Base-by-base conservation (phyloP, 1,140 invertebrate species). In the Plectus sambesii region DNA sequence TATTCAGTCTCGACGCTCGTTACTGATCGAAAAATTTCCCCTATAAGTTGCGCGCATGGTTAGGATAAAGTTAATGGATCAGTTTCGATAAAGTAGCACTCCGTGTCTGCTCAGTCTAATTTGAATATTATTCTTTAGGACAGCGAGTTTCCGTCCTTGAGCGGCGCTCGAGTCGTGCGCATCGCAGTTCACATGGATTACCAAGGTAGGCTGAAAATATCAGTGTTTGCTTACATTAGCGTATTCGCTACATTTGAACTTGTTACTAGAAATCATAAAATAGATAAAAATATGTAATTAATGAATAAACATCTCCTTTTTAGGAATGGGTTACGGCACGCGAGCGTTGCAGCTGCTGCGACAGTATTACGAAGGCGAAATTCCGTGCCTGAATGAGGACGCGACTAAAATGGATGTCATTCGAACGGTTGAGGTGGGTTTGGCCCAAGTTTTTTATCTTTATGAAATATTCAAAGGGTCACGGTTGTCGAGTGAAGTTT, bases 171-270 rank as follows among this genome's bases (percentile, higher is more conserved):
- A 51, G 80, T 98, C 47, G 85, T 99, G 15, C 75, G 93, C 30
- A 92, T 99, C 47, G 93, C 93, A 1, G 96, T 92, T 2, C 90
- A 99, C 80, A 93, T 94, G 0, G 87, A 94, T 58, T 96, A 94
- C 72, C 89, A 96, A 74, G 75, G 81, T 41, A 61, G 46, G 47
- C 54, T 54, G 12, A 47, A 54, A 19, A 49, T 55, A 23, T 30
- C 51, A 47, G 30, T 42, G 53, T 39, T n/a, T 33, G 36, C 37
- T 26, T 48, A 29, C 48, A 51, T 9, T 33, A n/a, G 30, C 27
- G 40, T 33, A 49, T 44, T 15, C 27, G 26, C 42, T 33, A 49
- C 44, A 38, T 48, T 50, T 27, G 51, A 33, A 37, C 43, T 38
- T 26, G 30, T 56, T 47, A 20, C 23, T 30, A 49, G 38, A 44